Conservation (phyloP, 2,888 invertebrate genomes). For the Drosophila demipolita region DNA sequence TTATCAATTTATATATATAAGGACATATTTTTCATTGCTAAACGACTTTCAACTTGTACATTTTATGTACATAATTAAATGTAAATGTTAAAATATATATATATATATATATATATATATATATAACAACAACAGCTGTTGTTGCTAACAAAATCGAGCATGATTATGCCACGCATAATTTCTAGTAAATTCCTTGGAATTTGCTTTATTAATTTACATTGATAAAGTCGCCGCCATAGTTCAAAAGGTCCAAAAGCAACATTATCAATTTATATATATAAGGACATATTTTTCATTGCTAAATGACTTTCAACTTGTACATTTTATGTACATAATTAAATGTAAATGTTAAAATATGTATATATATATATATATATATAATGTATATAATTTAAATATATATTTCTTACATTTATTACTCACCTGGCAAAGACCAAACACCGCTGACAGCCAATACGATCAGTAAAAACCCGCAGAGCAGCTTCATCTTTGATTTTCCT, state of each 20-base stretch:
- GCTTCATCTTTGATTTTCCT: constrained; percentile 76
- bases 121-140: constrained; percentile 49
- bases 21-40: constrained; percentile 11
- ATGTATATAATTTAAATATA: neutral
- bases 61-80: neutral
- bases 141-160: constrained; percentile 55
- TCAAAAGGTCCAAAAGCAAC: constrained; percentile 49
- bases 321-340: neutral
- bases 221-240: constrained; percentile 26
- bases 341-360: neutral
- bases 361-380: neutral
- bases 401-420: constrained; percentile 54
- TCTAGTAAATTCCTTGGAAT: neutral
- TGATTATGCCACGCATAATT: constrained; percentile 55
- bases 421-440: constrained; percentile 83
- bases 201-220: constrained; percentile 63
- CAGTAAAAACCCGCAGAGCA: constrained; percentile 75
- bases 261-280: constrained; percentile 36
- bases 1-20: constrained; percentile 34
- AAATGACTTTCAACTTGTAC: constrained; percentile 19
- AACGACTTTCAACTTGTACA: constrained; percentile 20
- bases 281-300: constrained; percentile 12
- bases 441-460: constrained; percentile 78
- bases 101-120: neutral
- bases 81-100: neutral